Base-by-base conservation (phyloP, 1,140 invertebrate genomes). In the Drosophila murphyi region DNA sequence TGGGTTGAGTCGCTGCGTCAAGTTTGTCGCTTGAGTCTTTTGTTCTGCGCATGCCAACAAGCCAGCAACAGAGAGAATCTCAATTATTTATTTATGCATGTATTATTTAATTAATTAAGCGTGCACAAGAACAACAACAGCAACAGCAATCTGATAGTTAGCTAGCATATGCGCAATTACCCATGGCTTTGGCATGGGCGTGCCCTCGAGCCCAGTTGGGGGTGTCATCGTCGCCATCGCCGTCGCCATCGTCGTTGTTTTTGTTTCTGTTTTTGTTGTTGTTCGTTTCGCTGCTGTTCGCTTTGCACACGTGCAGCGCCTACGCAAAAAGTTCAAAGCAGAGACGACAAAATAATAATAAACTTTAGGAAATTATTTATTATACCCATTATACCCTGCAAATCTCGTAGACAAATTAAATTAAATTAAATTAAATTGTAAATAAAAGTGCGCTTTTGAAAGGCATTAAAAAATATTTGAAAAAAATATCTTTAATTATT, bases 21-120 rank as follows among this genome's bases (percentile, higher is more conserved):
- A 87, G 82, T 86, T 87, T 79, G 82, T 86, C 79, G 82, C 82
- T 74, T 82, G 39, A 87, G 82, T 86, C 82, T 87, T 86, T 87
- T 65, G 82, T 79, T 72, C 57, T 74, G 65, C 65, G 43, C 64
- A 20, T 20, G 20, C 20, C 20, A 20, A 20, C 20, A 20, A 20
- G 20, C 20, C 20, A 20, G 20, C 20, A 55, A 56, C 64, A 47
- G 20, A 20, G 20, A 68, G 68, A 72, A 67, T 72, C 47, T 34
- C 71, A 72, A 68, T 72, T 72, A 60, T 67, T 54, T 54, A 67
- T 72, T 50, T 57, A 54, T 59, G 35, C 20, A 20, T 20, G 20
- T 20, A 20, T 20, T 54, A 78, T 76, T 76, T 37, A 73, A 87
- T 79, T 76, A 71, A 72, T 82, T 68, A 76, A 76, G 64, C 71